Percentiles rank a stretch among this genome's conserved stretches.
Conservation (phyloP, 2,888 invertebrate genomes). For the Mycalesis mineus region DNA sequence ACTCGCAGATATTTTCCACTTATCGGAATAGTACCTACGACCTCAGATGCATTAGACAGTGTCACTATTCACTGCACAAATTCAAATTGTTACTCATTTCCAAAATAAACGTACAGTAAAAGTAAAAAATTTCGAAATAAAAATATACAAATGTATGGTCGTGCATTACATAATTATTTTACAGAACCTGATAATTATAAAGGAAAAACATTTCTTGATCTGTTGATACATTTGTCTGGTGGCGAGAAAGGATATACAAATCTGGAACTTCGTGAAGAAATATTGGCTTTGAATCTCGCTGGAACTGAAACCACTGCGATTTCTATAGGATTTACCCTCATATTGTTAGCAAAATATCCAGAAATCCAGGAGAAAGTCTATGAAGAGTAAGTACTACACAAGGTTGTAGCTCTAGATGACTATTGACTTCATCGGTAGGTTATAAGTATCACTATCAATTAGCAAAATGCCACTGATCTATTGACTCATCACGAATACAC, state of each 20-base stretch:
- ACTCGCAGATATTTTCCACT: no score
- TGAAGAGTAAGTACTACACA: slow-evolving; percentile 54
- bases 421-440: no score
- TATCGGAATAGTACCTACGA: no score
- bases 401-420: no score
- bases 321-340: slow-evolving; percentile 59
- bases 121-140: no score
- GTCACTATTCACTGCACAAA: no score
- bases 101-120: no score
- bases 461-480: no score
- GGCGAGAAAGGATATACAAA: slow-evolving; percentile 71
- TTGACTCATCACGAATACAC: no score
- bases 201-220: slow-evolving; percentile 74
- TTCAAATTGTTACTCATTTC: no score
- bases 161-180: slow-evolving; percentile 8
- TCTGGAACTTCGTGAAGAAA: slow-evolving; percentile 76
- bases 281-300: slow-evolving; percentile 76
- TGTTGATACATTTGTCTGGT: slow-evolving; percentile 70
- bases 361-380: slow-evolving; percentile 64
- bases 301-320: slow-evolving; percentile 75
- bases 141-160: neutral
- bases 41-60: no score
- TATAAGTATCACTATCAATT: no score
- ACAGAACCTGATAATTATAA: slow-evolving; percentile 53
- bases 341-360: slow-evolving; percentile 65